Percentiles rank a stretch among this genome's conserved stretches.
phyloP scores from a whole-genome alignment of 23 tunicate genomes.

The Trididemnum miniatum region DNA sequence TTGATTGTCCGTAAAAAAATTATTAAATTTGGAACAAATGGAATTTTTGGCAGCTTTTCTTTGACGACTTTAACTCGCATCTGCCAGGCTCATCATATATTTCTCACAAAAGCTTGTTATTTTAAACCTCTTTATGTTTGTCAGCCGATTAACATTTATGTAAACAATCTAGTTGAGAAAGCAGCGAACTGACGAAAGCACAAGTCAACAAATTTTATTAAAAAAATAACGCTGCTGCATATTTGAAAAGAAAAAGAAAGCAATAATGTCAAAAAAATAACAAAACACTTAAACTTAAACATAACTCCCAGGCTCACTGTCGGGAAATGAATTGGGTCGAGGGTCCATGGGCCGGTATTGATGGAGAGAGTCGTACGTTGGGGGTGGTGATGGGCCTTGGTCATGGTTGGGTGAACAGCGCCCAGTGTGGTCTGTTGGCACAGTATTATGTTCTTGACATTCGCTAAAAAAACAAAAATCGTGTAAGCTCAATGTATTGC shows the following conservation, averaged over 20 bases:
- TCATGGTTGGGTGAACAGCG: not conserved
- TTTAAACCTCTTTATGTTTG: not conserved
- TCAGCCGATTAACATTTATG: not conserved
- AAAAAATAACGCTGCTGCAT: slow-evolving; percentile 33
- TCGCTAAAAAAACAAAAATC: slow-evolving; percentile 3
- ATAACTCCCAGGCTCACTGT: slow-evolving; percentile 42
- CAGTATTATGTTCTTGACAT: slow-evolving; percentile 12
- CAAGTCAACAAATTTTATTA: slow-evolving; percentile 16
- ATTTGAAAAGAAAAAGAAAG: slow-evolving; percentile 9
- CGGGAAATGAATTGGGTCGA: no score
- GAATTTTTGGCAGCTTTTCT: no score
- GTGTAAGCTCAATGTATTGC: not conserved
- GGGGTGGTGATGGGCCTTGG: slow-evolving; percentile 13
- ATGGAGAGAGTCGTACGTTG: slow-evolving; percentile 28
- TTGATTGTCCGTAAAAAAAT: no score
- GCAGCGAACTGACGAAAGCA: not conserved
- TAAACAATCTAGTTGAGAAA: not conserved
- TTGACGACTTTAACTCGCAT: no score
- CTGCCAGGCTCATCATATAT: no score
- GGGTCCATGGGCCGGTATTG: slow-evolving; percentile 8
- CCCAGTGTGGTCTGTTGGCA: slow-evolving; percentile 54
- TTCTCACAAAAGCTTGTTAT: not conserved
- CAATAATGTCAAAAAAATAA: not conserved
- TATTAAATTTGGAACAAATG: no score
- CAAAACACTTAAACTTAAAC: slow-evolving; percentile 24